phyloP scores from a whole-genome alignment of 2,888 invertebrate species.

The Patella depressa region DNA sequence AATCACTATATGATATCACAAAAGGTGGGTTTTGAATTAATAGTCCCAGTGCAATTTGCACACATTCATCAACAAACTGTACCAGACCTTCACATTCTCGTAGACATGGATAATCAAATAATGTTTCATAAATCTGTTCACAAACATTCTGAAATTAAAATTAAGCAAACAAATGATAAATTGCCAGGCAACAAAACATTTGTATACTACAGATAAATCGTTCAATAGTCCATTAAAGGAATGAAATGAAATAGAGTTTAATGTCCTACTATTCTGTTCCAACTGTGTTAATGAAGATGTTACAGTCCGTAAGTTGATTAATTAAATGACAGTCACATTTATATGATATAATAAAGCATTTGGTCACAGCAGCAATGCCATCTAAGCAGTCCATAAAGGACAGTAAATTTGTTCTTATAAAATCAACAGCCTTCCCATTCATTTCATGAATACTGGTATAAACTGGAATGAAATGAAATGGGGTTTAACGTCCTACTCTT shows the following conservation, averaged over 20 bases:
- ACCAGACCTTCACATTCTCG: slow-evolving; percentile 83
- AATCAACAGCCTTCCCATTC: too few species aligned
- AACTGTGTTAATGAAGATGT: too few species aligned
- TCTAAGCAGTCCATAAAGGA: too few species aligned
- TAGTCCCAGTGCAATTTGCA: slow-evolving; percentile 89
- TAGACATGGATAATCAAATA: slow-evolving; percentile 93
- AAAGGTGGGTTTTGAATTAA: slow-evolving; percentile 78
- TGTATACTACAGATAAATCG: background rate
- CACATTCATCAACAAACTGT: slow-evolving; percentile 85
- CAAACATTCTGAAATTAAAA: slow-evolving; percentile 74
- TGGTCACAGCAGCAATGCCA: too few species aligned
- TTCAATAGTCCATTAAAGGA: background rate
- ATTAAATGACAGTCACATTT: too few species aligned
- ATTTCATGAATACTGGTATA: too few species aligned
- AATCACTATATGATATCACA: slow-evolving; percentile 74
- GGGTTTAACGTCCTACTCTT: too few species aligned
- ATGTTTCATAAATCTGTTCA: slow-evolving; percentile 85
- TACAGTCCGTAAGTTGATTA: background rate
- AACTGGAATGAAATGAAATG: too few species aligned
- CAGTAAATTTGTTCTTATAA: too few species aligned
- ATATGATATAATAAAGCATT: too few species aligned
- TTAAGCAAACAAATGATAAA: slow-evolving; percentile 3
- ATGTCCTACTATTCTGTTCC: too few species aligned
- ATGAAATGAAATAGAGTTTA: too few species aligned
- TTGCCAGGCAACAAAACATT: background rate